Percentiles rank a stretch among this genome's conserved stretches.
Evolutionary conservation across 1,140 invertebrate species (phyloP).

Genomic region (Penaeus japonicus): DNA sequence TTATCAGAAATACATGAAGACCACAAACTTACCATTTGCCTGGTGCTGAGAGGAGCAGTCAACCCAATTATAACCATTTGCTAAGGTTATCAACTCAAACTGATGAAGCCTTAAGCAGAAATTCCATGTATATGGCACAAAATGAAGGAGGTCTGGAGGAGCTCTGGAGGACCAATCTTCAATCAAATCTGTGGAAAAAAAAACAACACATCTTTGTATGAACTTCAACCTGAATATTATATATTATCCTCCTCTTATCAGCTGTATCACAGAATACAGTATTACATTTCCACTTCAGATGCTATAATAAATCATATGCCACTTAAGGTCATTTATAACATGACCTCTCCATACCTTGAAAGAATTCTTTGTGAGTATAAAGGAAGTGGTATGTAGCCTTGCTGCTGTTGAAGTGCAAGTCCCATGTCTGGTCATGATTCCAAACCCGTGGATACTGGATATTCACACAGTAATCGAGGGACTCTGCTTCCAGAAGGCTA

Average conservation of each 20-base stretch:
- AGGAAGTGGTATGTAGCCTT: slow-evolving; percentile 92
- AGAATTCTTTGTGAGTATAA: slow-evolving; percentile 94
- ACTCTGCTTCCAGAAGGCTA: slow-evolving; percentile 91
- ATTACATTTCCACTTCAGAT: too few relatives aligned
- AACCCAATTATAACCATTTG: slow-evolving; percentile 99
- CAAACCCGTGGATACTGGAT: slow-evolving; percentile 89
- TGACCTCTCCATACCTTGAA: slow-evolving; percentile 72
- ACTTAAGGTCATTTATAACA: too few relatives aligned
- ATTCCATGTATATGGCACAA: slow-evolving; percentile 97
- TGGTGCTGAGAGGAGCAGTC: slow-evolving; percentile 95
- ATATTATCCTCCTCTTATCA: too few relatives aligned
- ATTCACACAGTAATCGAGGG: slow-evolving; percentile 87
- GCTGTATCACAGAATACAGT: not conserved
- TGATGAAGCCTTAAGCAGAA: slow-evolving; percentile 91
- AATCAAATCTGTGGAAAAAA: slow-evolving; percentile 76
- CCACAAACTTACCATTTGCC: slow-evolving; percentile 76
- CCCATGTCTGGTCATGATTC: slow-evolving; percentile 96
- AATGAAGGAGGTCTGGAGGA: slow-evolving; percentile 88
- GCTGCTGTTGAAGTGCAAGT: slow-evolving; percentile 86
- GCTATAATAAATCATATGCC: too few relatives aligned
- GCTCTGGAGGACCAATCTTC: slow-evolving; percentile 95
- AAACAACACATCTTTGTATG: not conserved
- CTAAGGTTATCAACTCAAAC: slow-evolving; percentile 92
- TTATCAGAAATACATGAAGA: not conserved
- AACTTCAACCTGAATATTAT: too few relatives aligned